These are phyloP conservation scores for Oryzias sinensis DNA, from an alignment of 2,797 vertebrate species.

Conservation along the genomic window DNA sequence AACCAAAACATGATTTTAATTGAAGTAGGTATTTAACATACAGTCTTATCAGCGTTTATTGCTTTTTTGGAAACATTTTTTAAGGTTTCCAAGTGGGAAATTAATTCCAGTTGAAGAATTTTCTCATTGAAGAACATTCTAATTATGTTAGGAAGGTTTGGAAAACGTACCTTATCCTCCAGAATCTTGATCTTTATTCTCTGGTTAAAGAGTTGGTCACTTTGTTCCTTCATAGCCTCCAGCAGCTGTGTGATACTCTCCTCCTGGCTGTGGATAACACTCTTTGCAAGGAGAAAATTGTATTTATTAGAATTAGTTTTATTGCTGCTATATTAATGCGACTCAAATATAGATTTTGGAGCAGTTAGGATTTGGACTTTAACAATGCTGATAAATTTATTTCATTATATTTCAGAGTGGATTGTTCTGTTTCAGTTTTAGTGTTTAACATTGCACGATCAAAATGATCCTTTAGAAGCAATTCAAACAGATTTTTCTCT, in stretches of 20 bases:
- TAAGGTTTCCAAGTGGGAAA: too few species aligned
- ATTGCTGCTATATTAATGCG: too few species aligned
- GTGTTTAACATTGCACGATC: neutral
- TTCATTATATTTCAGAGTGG: too few species aligned
- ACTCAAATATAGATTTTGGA: too few species aligned
- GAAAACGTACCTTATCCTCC: constrained; percentile 85
- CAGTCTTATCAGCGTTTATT: too few species aligned
- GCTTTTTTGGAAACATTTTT: too few species aligned
- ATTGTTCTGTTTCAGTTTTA: neutral
- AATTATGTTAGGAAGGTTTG: neutral
- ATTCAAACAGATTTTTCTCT: neutral
- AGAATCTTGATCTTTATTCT: constrained; percentile 84
- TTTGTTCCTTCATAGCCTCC: constrained; percentile 83
- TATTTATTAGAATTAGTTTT: neutral
- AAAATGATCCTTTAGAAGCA: neutral
- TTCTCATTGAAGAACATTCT: too few species aligned
- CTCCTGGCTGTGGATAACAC: constrained; percentile 85
- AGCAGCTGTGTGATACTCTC: constrained; percentile 84
- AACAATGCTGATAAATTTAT: too few species aligned
- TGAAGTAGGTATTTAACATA: too few species aligned
- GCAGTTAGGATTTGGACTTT: too few species aligned
- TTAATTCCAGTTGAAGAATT: too few species aligned
- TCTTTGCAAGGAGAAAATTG: constrained; percentile 64
- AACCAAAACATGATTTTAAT: too few species aligned
- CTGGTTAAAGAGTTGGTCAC: constrained; percentile 83